Percentiles rank a stretch among this genome's conserved stretches.
phyloP scores from a whole-genome alignment of 2,113 vertebrate genomes.

The Labeo catla region DNA sequence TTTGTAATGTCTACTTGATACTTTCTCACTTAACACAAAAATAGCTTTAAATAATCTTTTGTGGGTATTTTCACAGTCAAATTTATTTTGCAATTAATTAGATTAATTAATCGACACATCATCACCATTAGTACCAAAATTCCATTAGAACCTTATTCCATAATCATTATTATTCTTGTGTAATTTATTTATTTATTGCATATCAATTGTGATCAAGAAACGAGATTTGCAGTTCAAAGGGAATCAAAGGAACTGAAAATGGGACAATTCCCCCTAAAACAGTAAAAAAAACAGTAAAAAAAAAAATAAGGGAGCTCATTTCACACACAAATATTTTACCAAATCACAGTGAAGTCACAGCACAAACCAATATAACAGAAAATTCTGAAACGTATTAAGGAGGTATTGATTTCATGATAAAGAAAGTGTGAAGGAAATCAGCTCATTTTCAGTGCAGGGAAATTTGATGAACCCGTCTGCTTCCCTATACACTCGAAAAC shows the following conservation, averaged over 20 bases:
- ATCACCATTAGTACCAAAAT: background rate
- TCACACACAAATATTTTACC: background rate
- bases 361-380: background rate
- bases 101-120: too few species aligned
- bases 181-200: background rate
- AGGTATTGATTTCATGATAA: background rate
- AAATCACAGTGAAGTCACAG: background rate
- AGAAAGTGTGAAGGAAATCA: background rate
- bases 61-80: too few species aligned
- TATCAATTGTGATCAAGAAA: too few species aligned
- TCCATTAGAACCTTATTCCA: background rate
- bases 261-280: background rate
- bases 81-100: too few species aligned
- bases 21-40: too few species aligned
- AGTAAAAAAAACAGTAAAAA: background rate
- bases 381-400: background rate
- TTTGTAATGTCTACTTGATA: too few species aligned
- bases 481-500: background rate
- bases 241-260: background rate
- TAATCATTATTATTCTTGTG: background rate
- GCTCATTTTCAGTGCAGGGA: background rate
- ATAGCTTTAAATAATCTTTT: too few species aligned
- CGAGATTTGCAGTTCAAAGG: background rate
- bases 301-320: background rate
- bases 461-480: background rate